A percentile compares a stretch with the other conserved stretches of the same genome.
Evolutionary conservation across 2,797 vertebrate genomes (phyloP).

Genomic region (Paratrypauchen microcephalus): DNA sequence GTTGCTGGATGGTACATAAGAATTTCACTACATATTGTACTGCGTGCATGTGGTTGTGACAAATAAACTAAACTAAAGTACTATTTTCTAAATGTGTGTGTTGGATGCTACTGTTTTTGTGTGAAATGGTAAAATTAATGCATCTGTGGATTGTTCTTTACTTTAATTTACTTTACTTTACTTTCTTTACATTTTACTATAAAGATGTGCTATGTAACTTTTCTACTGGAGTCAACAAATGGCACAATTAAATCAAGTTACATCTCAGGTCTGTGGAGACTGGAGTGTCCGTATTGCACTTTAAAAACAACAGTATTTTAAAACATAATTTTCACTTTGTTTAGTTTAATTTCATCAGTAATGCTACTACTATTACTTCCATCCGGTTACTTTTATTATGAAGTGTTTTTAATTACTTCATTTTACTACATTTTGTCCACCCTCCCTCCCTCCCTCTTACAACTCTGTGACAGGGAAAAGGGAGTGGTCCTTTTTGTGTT

Average conservation of each 20-base stretch:
- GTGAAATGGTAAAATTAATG: neutral
- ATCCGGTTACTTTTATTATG: neutral
- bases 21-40: no score
- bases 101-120: neutral
- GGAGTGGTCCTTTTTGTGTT: constrained; percentile 25
- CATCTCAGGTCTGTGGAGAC: no score
- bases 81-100: neutral
- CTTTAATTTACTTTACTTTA: neutral
- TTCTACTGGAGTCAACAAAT: no score
- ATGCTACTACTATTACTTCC: neutral
- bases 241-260: no score
- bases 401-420: neutral
- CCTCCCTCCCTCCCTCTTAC: neutral
- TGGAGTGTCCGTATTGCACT: no score
- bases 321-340: no score
- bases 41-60: no score
- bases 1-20: no score
- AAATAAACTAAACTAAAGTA: no score
- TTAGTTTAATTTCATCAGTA: no score
- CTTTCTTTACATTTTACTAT: neutral
- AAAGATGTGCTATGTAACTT: no score
- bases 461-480: constrained; percentile 17
- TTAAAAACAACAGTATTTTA: no score
- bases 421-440: neutral
- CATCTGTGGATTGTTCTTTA: neutral